Conservation (phyloP, 2,113 vertebrate genomes). For the Poicephalus gulielmi region DNA sequence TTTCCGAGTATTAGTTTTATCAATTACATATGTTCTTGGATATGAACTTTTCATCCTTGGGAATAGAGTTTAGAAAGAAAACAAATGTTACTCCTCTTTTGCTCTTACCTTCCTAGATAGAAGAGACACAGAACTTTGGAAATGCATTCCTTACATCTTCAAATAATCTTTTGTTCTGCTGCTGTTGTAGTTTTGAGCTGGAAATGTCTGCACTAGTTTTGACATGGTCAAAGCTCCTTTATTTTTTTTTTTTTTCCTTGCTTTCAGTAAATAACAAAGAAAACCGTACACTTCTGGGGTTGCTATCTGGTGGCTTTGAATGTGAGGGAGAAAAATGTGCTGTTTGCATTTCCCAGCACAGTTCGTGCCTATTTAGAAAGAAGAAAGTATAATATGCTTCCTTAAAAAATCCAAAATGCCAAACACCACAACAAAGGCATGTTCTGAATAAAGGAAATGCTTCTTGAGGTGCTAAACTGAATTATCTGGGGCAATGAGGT, state of each 20-base stretch:
- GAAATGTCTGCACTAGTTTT: constrained; percentile 43
- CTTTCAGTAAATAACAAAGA: constrained; percentile 1
- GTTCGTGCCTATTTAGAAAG: background rate
- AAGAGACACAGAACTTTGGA: constrained; percentile 24
- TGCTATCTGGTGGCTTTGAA: background rate
- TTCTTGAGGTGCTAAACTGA: background rate
- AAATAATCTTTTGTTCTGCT: constrained; percentile 63
- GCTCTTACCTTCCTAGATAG: background rate
- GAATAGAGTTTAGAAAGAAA: constrained; percentile 43
- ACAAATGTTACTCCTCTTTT: background rate
- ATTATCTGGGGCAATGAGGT: background rate
- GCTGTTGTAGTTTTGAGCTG: constrained; percentile 53
- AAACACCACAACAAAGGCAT: background rate
- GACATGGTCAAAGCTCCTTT: constrained; percentile 4
- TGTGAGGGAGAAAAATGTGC: background rate
- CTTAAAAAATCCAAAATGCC: background rate
- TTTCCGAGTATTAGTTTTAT: constrained; percentile 19
- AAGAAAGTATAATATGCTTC: background rate
- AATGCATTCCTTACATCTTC: constrained; percentile 41
- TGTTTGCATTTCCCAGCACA: background rate
- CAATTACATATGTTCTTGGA: constrained; percentile 16
- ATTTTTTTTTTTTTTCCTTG: background rate
- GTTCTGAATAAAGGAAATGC: background rate
- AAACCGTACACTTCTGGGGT: background rate
- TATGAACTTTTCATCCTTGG: constrained; percentile 51